Base-by-base conservation (phyloP, 2,888 invertebrate species). In the Tipula vernalis region DNA sequence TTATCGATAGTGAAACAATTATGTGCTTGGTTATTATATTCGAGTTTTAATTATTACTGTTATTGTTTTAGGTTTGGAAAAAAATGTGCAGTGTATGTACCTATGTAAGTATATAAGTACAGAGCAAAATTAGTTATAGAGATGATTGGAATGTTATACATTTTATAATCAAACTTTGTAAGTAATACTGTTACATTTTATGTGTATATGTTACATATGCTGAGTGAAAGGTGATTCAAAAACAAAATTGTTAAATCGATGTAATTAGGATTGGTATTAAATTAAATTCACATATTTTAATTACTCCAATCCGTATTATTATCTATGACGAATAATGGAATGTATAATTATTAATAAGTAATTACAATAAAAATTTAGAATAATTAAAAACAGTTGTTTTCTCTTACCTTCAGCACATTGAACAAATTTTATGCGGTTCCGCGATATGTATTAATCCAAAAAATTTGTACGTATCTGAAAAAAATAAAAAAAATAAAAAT, bases 1-100 rank as follows among this genome's bases (percentile, higher is more conserved):
- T 71, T 71, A 71, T 71, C 71, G 71, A 71, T 71, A 71, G 71
- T 71, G 71, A 71, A 71, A 71, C 71, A 71, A 71, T 71, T 71
- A 71, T 71, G 71, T 71, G 71, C 28, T 71, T 28, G 28, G 71
- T 71, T 71, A 71, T 71, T 71, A 28, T 71, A 10, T 71, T 71
- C 28, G 28, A 71, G 71, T 71, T 71, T 71, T 71, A 71, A 71
- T 71, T 71, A 71, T 71, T 71, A 71, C 71, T 71, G 71, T 71
- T 71, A 71, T 71, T 71, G 71, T 28, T 28, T 71, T 71, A 28
- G 71, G 12, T 57, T 57, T 57, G 51, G 47, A 51, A 51, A 41
- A 51, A 28, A 39, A 51, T 51, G 15, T 15, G 15, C 12, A 10
- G 44, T 28, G 1, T 47, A 47, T 47, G 5, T 51, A 51, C 15